Evolutionary conservation across 2,888 invertebrate genomes (phyloP), one percentile per base, ranked within the genome.

Genomic region (Griposia aprilina): DNA sequence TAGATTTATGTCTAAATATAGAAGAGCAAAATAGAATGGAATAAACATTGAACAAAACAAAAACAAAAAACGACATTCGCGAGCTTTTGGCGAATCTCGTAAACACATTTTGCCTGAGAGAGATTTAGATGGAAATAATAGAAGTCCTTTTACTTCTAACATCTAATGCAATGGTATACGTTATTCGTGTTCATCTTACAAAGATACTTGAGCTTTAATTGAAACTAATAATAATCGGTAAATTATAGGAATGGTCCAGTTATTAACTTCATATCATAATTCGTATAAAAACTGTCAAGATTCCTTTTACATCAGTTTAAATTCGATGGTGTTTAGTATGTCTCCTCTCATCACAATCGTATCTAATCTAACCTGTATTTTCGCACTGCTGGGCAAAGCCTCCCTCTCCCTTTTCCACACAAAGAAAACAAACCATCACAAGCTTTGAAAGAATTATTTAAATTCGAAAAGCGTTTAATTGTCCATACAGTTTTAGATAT

Each of bases 401-500:
- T 26, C 17, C 17, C 26, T 7, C 8, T 2, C 2, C 15, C n/a
- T 57, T n/a, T n/a, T 57, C 6, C n/a, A 63, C 8, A 23, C 0
- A 63, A 59, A 17, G 17, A 30, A 30, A 26, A 59, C 45, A 17
- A 17, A 4, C 8, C 6, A 26, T 26, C 6, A 17, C 17, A 26
- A 26, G 52, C n/a, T 6, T 4, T 15, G n/a, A 55, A 45, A 5
- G 36, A 60, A 11, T 13, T 1, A 48, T n/a, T 73, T 41, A 30
- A 80, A 62, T 26, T 55, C 80, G 20, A n/a, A 10, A 55, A 4
- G 10, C 5, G 41, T 57, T 59, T 26, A n/a, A 13, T 45, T 41
- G 13, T 23, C 11, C 11, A 59, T 55, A 76, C 17, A 48, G 8
- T 52, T 77, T 52, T 45, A 52, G 13, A 79, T 66, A 59, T 77